A percentile compares a stretch with the other conserved stretches of the same genome.
Evolutionary conservation across 2,888 invertebrate genomes (phyloP).

Genomic region (Pachydiplax longipennis): DNA sequence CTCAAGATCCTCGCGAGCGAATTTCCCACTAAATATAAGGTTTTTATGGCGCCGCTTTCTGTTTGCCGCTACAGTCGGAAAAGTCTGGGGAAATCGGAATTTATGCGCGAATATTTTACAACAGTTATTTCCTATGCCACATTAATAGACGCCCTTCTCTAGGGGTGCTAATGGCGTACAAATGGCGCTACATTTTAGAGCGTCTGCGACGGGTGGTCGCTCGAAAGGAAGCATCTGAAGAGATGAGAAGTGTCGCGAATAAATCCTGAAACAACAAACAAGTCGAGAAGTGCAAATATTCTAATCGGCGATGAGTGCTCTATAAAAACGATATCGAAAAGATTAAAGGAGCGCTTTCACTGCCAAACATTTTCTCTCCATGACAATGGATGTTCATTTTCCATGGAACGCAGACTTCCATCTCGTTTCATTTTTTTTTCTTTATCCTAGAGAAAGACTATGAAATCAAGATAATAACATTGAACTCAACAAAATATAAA

Average conservation of each 20-base stretch:
- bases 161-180: neutral
- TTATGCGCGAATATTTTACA: neutral
- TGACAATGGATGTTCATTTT: neutral
- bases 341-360: neutral
- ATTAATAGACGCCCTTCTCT: neutral
- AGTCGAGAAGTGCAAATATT: neutral
- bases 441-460: too few species aligned
- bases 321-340: neutral
- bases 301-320: neutral
- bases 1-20: neutral
- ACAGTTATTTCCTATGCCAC: neutral
- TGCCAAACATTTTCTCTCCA: neutral
- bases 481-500: too few species aligned
- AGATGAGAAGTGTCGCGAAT: neutral
- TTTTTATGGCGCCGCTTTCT: neutral
- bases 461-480: too few species aligned
- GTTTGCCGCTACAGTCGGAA: neutral
- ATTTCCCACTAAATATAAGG: neutral
- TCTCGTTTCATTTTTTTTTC: neutral
- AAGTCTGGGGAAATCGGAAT: neutral
- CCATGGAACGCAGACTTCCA: neutral
- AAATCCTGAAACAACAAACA: neutral
- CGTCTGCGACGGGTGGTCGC: neutral
- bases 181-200: neutral
- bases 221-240: neutral